phyloP scores from a whole-genome alignment of 2,888 invertebrate species.

The Chydorus sphaericus region DNA sequence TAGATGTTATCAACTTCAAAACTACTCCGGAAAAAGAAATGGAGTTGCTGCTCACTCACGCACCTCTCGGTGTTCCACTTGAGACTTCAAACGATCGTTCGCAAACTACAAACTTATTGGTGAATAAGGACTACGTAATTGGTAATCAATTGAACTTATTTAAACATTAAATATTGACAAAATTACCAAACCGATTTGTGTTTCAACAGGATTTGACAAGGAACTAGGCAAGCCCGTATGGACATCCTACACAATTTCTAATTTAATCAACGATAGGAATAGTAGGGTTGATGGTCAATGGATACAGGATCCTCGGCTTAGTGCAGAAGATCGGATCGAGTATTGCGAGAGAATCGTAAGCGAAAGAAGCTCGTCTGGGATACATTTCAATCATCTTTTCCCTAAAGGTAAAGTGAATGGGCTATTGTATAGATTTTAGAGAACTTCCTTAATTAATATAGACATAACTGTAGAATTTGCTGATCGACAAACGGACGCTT shows the following conservation, averaged over 20 bases:
- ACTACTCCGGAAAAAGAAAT: background rate
- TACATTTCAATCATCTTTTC: background rate
- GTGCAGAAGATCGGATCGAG: background rate
- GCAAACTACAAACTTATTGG: background rate
- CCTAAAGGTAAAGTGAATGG: background rate
- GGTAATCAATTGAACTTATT: background rate
- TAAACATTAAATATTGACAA: too few species aligned
- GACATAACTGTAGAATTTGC: background rate
- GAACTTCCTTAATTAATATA: too few species aligned
- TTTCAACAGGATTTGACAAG: background rate
- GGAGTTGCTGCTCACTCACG: background rate
- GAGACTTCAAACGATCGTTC: too few species aligned
- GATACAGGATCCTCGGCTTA: background rate
- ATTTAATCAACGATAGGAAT: background rate
- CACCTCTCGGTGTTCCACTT: background rate
- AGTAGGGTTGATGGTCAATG: background rate
- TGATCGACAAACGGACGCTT: background rate
- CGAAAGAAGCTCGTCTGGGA: background rate
- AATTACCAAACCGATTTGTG: too few species aligned
- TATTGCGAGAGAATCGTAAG: too few species aligned
- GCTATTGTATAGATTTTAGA: too few species aligned
- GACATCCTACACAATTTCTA: background rate
- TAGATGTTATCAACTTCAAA: background rate
- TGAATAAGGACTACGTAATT: background rate
- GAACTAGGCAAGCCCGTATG: background rate